Percentiles rank a stretch among this genome's conserved stretches.
phyloP scores from a whole-genome alignment of 2,888 invertebrate genomes.

The Pseudeuparius sepicola region DNA sequence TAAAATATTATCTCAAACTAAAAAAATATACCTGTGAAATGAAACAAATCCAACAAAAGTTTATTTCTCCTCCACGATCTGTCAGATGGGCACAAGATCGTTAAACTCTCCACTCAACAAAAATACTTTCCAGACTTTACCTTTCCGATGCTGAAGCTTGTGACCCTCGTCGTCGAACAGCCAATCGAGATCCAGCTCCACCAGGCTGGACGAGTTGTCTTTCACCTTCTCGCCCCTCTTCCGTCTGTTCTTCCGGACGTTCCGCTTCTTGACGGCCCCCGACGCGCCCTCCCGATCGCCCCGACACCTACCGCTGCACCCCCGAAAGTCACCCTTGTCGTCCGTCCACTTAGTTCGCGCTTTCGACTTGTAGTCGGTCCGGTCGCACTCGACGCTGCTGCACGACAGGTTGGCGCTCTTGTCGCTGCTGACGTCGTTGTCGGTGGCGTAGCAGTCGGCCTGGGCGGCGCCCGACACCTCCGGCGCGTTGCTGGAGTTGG shows the following conservation, averaged over 20 bases:
- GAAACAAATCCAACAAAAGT: too few species aligned
- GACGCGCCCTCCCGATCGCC: conserved; percentile 6
- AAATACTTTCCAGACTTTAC: conserved; percentile 18
- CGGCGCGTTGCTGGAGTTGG: conserved; percentile 39
- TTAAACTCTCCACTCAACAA: too few species aligned
- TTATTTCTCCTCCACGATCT: too few species aligned
- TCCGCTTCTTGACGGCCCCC: conserved; percentile 26
- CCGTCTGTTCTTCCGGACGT: conserved; percentile 28
- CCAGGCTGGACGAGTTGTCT: conserved; percentile 41
- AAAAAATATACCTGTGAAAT: too few species aligned
- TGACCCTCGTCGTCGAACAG: conserved; percentile 45
- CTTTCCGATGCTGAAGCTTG: conserved; percentile 25
- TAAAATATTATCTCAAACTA: too few species aligned
- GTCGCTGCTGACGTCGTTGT: conserved; percentile 36
- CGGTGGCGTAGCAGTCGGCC: conserved; percentile 30
- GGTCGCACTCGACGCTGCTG: conserved; percentile 35
- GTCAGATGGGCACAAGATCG: too few species aligned
- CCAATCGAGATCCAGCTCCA: conserved; percentile 51
- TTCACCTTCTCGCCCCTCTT: conserved; percentile 26
- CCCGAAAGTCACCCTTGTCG: background rate
- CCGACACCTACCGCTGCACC: conserved; percentile 12
- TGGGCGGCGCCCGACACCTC: conserved; percentile 39
- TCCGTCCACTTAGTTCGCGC: background rate
- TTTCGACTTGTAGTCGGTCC: conserved; percentile 12
- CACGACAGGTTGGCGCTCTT: conserved; percentile 34